Percentiles rank a stretch among this genome's conserved stretches.
Evolutionary conservation across 2,113 vertebrate species (phyloP).

Genomic region (Falcunculus frontatus): DNA sequence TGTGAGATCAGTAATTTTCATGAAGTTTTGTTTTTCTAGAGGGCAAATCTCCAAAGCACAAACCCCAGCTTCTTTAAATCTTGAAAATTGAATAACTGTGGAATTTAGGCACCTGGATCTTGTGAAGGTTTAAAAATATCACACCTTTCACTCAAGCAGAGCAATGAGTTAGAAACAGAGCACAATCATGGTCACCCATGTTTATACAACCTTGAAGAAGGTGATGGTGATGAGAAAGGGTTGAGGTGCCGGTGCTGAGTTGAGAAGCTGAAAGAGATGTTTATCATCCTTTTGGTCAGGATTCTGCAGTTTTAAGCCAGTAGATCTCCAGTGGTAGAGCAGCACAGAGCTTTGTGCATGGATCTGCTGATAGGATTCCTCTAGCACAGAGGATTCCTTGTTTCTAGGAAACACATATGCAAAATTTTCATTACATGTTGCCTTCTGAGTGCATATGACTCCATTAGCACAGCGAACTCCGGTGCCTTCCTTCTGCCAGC

Average conservation of each 20-base stretch:
- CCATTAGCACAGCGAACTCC: neutral
- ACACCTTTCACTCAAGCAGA: neutral
- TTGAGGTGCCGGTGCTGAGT: neutral
- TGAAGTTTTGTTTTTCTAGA: neutral
- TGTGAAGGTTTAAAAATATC: neutral
- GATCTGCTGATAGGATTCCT: neutral
- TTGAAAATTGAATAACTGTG: neutral
- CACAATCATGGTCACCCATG: no score
- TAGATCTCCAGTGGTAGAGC: neutral
- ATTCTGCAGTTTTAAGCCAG: neutral
- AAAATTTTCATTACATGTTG: neutral
- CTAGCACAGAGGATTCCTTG: neutral
- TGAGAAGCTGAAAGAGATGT: neutral
- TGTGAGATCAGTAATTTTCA: neutral
- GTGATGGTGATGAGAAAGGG: neutral
- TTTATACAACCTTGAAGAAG: neutral
- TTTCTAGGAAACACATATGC: neutral
- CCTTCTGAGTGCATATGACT: neutral
- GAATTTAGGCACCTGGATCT: neutral
- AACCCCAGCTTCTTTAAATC: neutral
- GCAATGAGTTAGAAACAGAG: neutral
- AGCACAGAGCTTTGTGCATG: neutral
- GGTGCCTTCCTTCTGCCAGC: neutral
- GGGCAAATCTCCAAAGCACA: neutral
- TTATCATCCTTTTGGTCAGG: neutral